Base-by-base conservation (phyloP, 2,797 vertebrate genomes). In the Manis javanica region DNA sequence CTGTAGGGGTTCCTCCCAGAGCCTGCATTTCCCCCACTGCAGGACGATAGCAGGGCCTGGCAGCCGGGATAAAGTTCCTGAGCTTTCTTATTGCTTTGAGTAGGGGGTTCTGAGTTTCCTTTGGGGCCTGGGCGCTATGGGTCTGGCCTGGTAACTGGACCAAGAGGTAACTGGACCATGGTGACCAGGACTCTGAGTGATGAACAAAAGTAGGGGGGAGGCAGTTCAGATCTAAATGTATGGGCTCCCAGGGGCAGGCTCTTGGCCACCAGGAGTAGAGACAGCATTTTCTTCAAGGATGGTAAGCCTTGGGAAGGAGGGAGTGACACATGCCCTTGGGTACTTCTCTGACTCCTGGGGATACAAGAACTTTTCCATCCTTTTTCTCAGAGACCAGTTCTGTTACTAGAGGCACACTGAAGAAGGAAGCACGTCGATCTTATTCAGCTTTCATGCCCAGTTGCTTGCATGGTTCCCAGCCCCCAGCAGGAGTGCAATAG, bases 351-450 rank as follows among this genome's bases (percentile, higher is more conserved):
- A 42, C 24, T 72, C 24, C 72, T 49, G 29, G 18, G 24, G 23
- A 74, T 59, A 51, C 10, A 57, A 53, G n/a, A 95, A 74, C 31
- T 55, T 69, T 59, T 57, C 49, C 59, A 13, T 49, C 18, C 31
- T 53, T 74, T 75, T 26, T 24, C 71, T 66, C 71, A 93, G 71
- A 42, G 69, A 77, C 29, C 19, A 37, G 6, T 26, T 57, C 29
- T 78, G 74, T 42, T 26, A 14, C 64, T 59, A 0, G 23, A 51
- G 4, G 37, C 18, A 24, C 5, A 19, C 15, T 1, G 11, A 68
- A 57, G 59, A 57, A 46, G 9, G 39, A 23, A 10, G 66, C 37
- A 0, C 0, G 1, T 34, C 21, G 0, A 1, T 37, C 13, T 11
- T n/a, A 21, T 16, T 69, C 51, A 19, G 26, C 59, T 86, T 63